Percentiles rank a stretch among this genome's conserved stretches.
Conservation (phyloP, 2,888 invertebrate species). For the Tholera decimalis region DNA sequence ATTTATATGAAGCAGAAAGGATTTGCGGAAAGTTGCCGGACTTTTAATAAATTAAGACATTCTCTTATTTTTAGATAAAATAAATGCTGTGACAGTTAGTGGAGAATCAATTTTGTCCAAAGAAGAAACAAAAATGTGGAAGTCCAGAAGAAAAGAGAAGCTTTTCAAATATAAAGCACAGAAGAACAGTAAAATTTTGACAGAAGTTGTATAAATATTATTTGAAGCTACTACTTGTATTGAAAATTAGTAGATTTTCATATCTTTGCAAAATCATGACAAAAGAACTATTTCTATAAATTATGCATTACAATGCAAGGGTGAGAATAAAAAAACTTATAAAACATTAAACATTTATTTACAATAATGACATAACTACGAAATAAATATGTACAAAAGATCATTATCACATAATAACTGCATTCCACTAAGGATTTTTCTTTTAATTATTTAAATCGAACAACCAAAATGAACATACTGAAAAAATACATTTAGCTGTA, state of each 20-base stretch:
- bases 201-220: conserved; percentile 36
- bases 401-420: conserved; percentile 76
- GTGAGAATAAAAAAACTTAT: conserved; percentile 39
- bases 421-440: conserved; percentile 31
- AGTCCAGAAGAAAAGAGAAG: conserved; percentile 89
- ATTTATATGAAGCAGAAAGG: too few species aligned
- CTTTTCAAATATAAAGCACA: conserved; percentile 86
- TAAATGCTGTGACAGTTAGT: conserved; percentile 80
- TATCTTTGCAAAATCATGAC: too few species aligned
- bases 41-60: too few species aligned
- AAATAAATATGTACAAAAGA: conserved; percentile 83
- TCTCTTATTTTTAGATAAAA: conserved; percentile 75
- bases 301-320: neutral
- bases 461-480: conserved; percentile 16
- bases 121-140: conserved; percentile 89
- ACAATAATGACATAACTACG: conserved; percentile 74
- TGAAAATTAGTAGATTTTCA: too few species aligned
- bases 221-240: neutral
- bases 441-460: conserved; percentile 10
- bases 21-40: neutral
- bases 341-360: conserved; percentile 79
- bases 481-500: conserved; percentile 21
- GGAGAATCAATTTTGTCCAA: conserved; percentile 87
- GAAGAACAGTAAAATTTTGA: conserved; percentile 79
- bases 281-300: neutral